Base-by-base conservation (phyloP, 2,888 invertebrate species). In the Nemotelus nigrinus region DNA sequence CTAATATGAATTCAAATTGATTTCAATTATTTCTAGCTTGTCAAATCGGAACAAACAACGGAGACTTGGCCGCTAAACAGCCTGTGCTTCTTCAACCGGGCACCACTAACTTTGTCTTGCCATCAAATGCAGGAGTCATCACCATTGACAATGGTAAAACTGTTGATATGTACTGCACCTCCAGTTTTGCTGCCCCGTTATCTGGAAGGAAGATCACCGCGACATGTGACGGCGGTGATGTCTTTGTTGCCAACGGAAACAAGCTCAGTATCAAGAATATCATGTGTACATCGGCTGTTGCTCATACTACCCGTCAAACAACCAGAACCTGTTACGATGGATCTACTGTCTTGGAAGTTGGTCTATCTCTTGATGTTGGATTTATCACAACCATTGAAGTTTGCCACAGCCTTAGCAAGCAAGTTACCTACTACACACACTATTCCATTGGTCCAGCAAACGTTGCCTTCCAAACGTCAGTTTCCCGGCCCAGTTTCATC, bases 31-130 rank as follows among this genome's bases (percentile, higher is more conserved):
- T 25, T 25, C 25, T 25, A 79, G 81, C 79, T 45, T 91, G 91
- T 81, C 82, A 84, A 3, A 83, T 91, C 74, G 86, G 87, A 65
- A 84, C 88, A 2, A 77, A 77, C 2, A 70, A 70, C 67, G 88
- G 89, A 10, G 90, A 90, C 81, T 85, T 91, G 2, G 88, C 87
- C 0, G 88, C 89, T 78, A 90, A 90, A 0, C 92, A 92, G 82
- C 91, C 92, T 0, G 86, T 92, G 3, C 88, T 90, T 81, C 82
- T 92, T 2, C 86, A 84, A 64, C 86, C 88, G 0, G 85, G 87
- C 1, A 84, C 85, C 2, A 78, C 80, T 7, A 76, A 80, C 44
- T 85, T 84, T 78, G 84, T 85, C 83, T 80, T 83, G 53, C 86
- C 86, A 63, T 82, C 82, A 47, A 70, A 75, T 0, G 58, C 81